Evolutionary conservation across 1,140 invertebrate species (phyloP).

Genomic region (Heliconius hewitsoni): DNA sequence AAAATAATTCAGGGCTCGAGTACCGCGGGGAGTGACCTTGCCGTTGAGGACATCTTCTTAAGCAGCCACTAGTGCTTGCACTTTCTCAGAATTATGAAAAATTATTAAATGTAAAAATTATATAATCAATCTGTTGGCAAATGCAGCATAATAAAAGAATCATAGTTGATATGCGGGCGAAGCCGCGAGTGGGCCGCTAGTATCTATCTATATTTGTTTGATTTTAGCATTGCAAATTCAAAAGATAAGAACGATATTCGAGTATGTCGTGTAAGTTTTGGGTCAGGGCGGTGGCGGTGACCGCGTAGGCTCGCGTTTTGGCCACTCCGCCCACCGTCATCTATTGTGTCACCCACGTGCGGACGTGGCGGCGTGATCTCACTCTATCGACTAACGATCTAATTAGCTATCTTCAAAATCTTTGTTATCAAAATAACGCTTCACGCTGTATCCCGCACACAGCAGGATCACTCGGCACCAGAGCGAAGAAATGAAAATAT

Average conservation of each 20-base stretch:
- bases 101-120: too few relatives aligned
- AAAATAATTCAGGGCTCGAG: too few relatives aligned
- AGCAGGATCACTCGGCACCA: background rate
- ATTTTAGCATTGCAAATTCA: background rate
- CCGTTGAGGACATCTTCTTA: too few relatives aligned
- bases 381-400: conserved; percentile 52
- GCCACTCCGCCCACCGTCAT: conserved; percentile 57
- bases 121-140: too few relatives aligned
- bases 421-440: conserved; percentile 31
- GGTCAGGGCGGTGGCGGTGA: conserved; percentile 38
- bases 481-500: too few relatives aligned
- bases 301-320: conserved; percentile 71
- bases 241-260: background rate
- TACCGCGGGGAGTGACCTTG: too few relatives aligned
- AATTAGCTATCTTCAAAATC: conserved; percentile 47
- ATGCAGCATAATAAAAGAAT: too few relatives aligned
- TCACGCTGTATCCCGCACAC: background rate
- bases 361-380: conserved; percentile 58
- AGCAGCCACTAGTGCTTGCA: too few relatives aligned
- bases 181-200: too few relatives aligned
- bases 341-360: conserved; percentile 67
- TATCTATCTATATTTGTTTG: background rate
- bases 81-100: too few relatives aligned
- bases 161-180: too few relatives aligned
- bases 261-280: conserved; percentile 16